Base-by-base conservation (phyloP, 37 sponge, comb jelly and placozoan species). In the Haliclona indistincta region DNA sequence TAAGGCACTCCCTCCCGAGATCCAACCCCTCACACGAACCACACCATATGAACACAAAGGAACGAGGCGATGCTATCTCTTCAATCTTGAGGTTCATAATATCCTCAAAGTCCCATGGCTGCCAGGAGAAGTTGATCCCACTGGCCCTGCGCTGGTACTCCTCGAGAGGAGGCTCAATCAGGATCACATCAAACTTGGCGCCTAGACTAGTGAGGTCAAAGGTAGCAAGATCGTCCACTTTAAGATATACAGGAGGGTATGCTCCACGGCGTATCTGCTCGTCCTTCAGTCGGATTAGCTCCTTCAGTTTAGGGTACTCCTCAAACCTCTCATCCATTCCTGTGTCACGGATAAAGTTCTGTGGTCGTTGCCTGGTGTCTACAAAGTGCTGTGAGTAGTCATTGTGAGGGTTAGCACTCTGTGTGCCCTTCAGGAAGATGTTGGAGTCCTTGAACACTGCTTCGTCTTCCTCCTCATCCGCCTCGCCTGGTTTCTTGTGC, bases 381-480 rank as follows among this genome's bases (percentile, higher is more conserved):
- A 97, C 87, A 71, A 89, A 97, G 78, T 97, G 95, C 52, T 97
- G 98, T 0, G 86, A 82, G 72, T 97, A 97, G 75, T 97, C 98
- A 38, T 97, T 97, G 75, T 97, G 98, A 1, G 98, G 98, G 54
- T 97, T 97, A 35, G 86, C 77, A 65, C 94, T 93, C 79, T 95
- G 96, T 3, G 89, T 95, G 4, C 88, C 92, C 85, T 88, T 88
- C 22, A 88, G 77, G 65, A 88, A 88, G 7, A 88, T 58, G 49
- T 77, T 82, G 54, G 89, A 82, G 52, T 73, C 84, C 41, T 87
- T 80, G 74, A 76, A 87, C 29, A 39, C 64, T n/a, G 63, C 32
- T 42, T 64, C 77, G 1, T 61, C 76, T 40, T 34, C 71, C 25
- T 56, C 35, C 38, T 53, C 66, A 22, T 43, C 43, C n/a, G 26